Conservation (phyloP, 2,797 vertebrate genomes). For the Urophycis tenuis region DNA sequence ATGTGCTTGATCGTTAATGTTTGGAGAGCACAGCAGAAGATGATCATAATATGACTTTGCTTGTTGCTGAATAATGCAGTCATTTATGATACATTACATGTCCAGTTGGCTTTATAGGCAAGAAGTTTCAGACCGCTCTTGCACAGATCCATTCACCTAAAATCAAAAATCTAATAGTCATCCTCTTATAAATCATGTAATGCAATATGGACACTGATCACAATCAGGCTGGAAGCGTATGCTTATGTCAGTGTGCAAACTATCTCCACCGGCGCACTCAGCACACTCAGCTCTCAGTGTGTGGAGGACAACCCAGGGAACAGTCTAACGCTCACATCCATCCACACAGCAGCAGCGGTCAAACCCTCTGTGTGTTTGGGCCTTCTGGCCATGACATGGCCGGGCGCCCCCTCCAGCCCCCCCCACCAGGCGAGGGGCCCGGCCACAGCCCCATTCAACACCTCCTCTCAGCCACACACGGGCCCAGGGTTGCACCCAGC, state of each 20-base stretch:
- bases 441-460: constrained; percentile 22
- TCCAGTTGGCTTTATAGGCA: not conserved
- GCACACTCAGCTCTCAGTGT: not conserved
- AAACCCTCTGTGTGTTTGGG: not conserved
- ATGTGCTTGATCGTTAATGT: constrained; percentile 6
- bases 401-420: not conserved
- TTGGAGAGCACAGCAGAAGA: not conserved
- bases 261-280: not conserved
- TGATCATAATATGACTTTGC: not conserved
- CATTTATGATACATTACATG: not conserved
- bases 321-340: not conserved
- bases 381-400: not conserved
- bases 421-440: not conserved
- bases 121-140: not conserved
- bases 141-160: not conserved
- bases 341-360: not conserved
- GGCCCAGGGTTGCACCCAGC: constrained; percentile 41
- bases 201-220: not conserved
- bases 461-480: constrained; percentile 32
- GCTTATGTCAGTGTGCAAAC: not conserved
- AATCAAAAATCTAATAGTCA: not conserved
- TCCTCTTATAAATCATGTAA: not conserved
- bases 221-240: not conserved
- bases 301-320: too few species aligned
- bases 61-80: not conserved